Conservation (phyloP, 2,797 vertebrate species). For the Tympanoctomys barrerae region DNA sequence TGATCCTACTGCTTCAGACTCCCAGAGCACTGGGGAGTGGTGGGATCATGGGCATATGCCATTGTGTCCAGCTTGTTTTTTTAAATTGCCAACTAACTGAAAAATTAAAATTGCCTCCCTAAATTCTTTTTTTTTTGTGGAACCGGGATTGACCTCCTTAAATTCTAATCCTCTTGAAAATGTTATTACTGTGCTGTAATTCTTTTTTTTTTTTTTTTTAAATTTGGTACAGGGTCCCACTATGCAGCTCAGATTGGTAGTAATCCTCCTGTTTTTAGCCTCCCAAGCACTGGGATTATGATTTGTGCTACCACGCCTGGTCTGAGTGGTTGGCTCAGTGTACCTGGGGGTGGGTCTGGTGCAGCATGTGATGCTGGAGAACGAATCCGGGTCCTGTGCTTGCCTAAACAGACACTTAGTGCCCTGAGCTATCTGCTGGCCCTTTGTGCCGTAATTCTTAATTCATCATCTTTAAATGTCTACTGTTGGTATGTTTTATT, state of each 20-base stretch:
- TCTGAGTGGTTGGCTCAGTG: too few relatives aligned
- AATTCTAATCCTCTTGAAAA: conserved; percentile 29
- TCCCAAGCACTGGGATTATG: too few relatives aligned
- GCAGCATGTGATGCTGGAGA: too few relatives aligned
- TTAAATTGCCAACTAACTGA: conserved; percentile 26
- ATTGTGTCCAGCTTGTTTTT: neutral
- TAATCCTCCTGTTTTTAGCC: too few relatives aligned
- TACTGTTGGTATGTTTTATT: neutral
- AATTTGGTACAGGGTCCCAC: too few relatives aligned
- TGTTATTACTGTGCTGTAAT: conserved; percentile 1
- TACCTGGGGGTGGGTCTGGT: too few relatives aligned
- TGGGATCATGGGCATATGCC: neutral
- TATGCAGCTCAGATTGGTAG: too few relatives aligned
- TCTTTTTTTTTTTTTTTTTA: neutral
- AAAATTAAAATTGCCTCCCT: conserved; percentile 3
- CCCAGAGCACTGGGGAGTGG: neutral
- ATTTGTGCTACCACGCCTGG: too few relatives aligned
- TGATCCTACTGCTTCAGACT: neutral
- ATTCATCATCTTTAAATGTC: conserved; percentile 4
- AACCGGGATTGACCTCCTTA: neutral
- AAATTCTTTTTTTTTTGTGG: neutral
- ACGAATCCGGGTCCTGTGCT: too few relatives aligned
- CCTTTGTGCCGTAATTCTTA: conserved; percentile 3
- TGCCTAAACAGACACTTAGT: too few relatives aligned
- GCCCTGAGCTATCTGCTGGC: too few relatives aligned